Evolutionary conservation across 2,888 invertebrate species (phyloP).

Genomic region (Papilio demoleus): DNA sequence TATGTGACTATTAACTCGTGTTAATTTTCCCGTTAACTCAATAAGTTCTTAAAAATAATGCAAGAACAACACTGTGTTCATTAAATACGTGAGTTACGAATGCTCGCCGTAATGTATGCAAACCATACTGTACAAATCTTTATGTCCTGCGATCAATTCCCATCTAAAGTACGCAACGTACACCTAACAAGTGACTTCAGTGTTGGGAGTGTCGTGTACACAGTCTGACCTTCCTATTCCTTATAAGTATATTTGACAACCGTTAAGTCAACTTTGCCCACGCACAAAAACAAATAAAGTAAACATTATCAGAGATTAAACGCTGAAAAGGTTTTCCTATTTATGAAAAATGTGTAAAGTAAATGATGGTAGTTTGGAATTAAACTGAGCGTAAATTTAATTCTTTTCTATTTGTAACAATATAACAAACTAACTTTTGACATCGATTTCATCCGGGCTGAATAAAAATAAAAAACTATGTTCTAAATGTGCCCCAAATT

Average conservation of each 20-base stretch:
- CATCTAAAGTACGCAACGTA: not conserved
- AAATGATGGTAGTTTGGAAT: too few relatives aligned
- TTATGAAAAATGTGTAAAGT: too few relatives aligned
- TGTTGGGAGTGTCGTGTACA: slow-evolving; percentile 1
- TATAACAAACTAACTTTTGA: too few relatives aligned
- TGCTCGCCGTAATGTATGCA: not conserved
- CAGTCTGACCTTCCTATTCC: not conserved
- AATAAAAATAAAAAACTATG: too few relatives aligned
- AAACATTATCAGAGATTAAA: too few relatives aligned
- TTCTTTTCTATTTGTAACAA: too few relatives aligned
- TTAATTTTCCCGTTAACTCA: too few relatives aligned
- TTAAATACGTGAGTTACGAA: not conserved
- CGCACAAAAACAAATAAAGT: not conserved
- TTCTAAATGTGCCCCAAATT: too few relatives aligned
- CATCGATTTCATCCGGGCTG: too few relatives aligned
- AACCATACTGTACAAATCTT: not conserved
- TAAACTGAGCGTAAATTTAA: too few relatives aligned
- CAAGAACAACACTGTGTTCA: not conserved
- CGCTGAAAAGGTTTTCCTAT: too few relatives aligned
- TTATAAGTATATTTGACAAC: slow-evolving; percentile 5
- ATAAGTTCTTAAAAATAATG: not conserved
- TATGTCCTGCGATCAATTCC: slow-evolving; percentile 9
- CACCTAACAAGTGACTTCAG: slow-evolving; percentile 2
- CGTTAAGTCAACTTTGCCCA: not conserved
- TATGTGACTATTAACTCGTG: too few relatives aligned